Evolutionary conservation across 2,113 vertebrate genomes (phyloP), one percentile per base, ranked within the genome.

Genomic region (Pogonocichla stellata): DNA sequence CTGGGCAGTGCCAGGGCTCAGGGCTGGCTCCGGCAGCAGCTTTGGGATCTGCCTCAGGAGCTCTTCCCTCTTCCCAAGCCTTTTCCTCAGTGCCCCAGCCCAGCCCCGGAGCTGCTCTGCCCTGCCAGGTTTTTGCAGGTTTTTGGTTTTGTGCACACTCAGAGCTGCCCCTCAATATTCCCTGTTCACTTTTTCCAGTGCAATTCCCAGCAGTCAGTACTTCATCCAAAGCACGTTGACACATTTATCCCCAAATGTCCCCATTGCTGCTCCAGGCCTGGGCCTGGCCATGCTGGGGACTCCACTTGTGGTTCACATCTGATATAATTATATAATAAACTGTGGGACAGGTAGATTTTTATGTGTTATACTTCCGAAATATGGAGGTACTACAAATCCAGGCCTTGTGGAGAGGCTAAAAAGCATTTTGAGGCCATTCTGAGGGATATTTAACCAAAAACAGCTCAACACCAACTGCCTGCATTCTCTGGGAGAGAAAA

Each of bases 341-440:
- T 16, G 3, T 3, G 19, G 0, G 75, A 54, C 20, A n/a, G 42
- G 22, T 26, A 1, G 4, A 25, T 31, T 47, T 77, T n/a, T 25
- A 28, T 8, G 5, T 17, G 16, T 42, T 62, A 1, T 1, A 4
- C 23, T 31, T 54, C 3, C 0, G 14, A 51, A 38, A 18, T 42
- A 23, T 1, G n/a, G 47, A 19, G 5, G 8, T 11, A 2, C 38
- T 20, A 20, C 9, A 51, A 64, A 74, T 26, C 5, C 8, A n/a
- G 69, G 29, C 47, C 45, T 48, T 12, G 26, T 13, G 26, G 25
- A 77, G 25, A 34, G 14, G 26, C 8, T 58, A 19, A 45, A 31
- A 56, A n/a, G 5, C 31, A 22, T 42, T 47, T 47, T 5, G 2
- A 1, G 29, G 29, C 12, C 14, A 50, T 16, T 23, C 11, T 60